These are phyloP conservation scores for Gobio gobio DNA, from an alignment of 2,113 vertebrate species.

Conservation along the genomic window DNA sequence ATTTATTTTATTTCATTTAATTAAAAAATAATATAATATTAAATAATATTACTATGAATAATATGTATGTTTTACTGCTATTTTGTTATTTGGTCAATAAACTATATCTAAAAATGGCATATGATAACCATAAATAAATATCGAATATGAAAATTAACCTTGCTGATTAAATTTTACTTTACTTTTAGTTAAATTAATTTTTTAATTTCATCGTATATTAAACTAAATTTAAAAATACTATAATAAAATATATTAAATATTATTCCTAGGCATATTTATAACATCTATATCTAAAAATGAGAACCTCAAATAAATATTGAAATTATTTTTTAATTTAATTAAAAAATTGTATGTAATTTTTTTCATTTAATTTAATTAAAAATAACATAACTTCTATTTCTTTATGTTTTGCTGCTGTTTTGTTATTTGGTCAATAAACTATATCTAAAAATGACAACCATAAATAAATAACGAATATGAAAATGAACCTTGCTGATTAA, in stretches of 20 bases:
- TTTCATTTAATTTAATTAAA: too few relatives aligned
- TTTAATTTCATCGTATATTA: too few relatives aligned
- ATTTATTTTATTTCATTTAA: background rate
- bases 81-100: background rate
- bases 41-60: background rate
- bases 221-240: background rate
- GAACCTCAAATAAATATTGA: background rate
- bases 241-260: background rate
- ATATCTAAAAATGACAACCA: background rate
- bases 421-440: background rate
- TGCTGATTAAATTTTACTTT: background rate
- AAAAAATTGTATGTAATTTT: too few relatives aligned
- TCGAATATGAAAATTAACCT: background rate
- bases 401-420: background rate
- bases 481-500: background rate
- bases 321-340: too few relatives aligned
- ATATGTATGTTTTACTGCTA: background rate
- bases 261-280: background rate
- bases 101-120: background rate
- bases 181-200: background rate
- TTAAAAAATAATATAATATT: background rate
- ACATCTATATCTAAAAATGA: background rate
- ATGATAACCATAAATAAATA: background rate
- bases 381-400: too few relatives aligned
- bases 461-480: background rate